phyloP scores from a whole-genome alignment of 2,113 vertebrate genomes.

The Bolborhynchus lineola region DNA sequence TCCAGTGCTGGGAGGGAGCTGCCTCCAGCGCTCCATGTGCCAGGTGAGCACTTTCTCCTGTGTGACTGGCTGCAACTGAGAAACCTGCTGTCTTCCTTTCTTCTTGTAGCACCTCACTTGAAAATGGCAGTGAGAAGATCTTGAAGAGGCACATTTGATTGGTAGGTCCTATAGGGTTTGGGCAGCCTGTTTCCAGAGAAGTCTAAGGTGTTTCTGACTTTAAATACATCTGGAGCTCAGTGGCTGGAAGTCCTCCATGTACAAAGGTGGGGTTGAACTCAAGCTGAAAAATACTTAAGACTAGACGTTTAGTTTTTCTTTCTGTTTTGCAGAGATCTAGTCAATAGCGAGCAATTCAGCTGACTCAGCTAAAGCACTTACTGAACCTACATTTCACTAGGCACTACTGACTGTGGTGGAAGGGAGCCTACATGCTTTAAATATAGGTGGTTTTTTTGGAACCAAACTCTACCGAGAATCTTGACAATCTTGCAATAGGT shows the following conservation, averaged over 20 bases:
- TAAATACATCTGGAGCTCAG: background rate
- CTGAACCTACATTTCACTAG: background rate
- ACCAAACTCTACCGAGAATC: background rate
- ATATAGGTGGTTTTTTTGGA: background rate
- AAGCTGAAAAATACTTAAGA: background rate
- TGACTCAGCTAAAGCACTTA: background rate
- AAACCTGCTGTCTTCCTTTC: background rate
- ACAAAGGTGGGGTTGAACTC: background rate
- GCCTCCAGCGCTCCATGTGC: background rate
- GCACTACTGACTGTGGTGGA: background rate
- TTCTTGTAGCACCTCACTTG: background rate
- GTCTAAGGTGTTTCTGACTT: background rate
- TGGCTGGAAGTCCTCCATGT: background rate
- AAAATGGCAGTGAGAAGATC: background rate
- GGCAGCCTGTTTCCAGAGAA: background rate
- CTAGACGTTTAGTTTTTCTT: background rate
- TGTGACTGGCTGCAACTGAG: background rate
- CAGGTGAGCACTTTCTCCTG: background rate
- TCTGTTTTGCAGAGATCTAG: background rate
- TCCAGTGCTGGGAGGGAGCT: background rate
- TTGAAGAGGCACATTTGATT: background rate
- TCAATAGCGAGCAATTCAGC: background rate
- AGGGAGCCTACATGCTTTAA: background rate
- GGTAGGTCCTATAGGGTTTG: rapidly evolving
- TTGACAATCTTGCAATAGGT: background rate